Conservation (phyloP, 2,888 invertebrate species). For the Drosophila barbarae region DNA sequence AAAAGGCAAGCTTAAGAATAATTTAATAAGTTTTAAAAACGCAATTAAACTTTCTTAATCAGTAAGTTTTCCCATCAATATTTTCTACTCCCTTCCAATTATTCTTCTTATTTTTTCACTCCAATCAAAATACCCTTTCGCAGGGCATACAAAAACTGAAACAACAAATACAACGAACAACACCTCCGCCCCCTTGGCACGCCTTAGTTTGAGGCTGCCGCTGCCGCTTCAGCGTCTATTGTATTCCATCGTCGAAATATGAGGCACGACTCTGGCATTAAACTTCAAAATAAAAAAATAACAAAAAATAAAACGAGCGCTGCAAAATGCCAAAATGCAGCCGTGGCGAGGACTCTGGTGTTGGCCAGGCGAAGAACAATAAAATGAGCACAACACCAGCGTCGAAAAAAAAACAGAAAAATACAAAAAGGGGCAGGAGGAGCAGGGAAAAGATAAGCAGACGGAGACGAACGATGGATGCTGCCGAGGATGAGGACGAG, state of each 20-base stretch:
- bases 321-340: constrained; percentile 74
- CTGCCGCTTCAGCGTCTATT: constrained; percentile 51
- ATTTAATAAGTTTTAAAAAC: neutral
- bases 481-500: constrained; percentile 26
- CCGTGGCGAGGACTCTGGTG: constrained; percentile 56
- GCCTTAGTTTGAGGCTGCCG: constrained; percentile 50
- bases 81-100: neutral
- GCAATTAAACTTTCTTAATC: neutral
- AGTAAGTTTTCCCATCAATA: neutral
- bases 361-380: constrained; percentile 73
- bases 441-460: constrained; percentile 65
- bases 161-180: constrained; percentile 36
- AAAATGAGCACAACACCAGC: constrained; percentile 50
- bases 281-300: constrained; percentile 55
- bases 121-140: neutral
- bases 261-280: constrained; percentile 76
- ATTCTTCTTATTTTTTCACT: neutral
- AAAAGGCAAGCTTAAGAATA: neutral
- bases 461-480: constrained; percentile 44
- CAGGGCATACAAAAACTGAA: constrained; percentile 25
- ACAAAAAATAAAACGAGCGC: constrained; percentile 54
- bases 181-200: constrained; percentile 71
- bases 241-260: constrained; percentile 72
- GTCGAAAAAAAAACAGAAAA: constrained; percentile 9
- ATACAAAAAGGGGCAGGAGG: constrained; percentile 22